A percentile compares a stretch with the other conserved stretches of the same genome.
Conservation (phyloP, 2,888 invertebrate species). For the Stenolophus ochropezus region DNA sequence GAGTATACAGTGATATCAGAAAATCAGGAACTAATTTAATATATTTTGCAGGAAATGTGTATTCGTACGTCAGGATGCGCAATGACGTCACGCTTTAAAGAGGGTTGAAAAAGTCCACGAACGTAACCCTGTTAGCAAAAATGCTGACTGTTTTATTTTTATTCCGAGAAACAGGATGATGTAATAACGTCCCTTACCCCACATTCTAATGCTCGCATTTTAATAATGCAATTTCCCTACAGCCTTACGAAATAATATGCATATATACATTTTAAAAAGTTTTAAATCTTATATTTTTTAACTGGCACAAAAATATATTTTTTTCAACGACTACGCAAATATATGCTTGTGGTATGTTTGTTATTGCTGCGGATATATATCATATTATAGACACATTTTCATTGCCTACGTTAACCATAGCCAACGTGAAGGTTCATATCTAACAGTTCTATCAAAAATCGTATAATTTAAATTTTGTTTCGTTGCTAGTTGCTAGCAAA, state of each 20-base stretch:
- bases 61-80: background rate
- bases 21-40: background rate
- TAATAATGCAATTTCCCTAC: background rate
- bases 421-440: too few species aligned
- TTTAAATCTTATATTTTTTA: too few species aligned
- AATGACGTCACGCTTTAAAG: background rate
- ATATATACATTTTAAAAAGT: too few species aligned
- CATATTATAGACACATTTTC: too few species aligned
- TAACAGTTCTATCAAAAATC: too few species aligned
- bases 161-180: slow-evolving; percentile 36
- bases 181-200: background rate
- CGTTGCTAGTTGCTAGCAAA: too few species aligned
- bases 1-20: background rate
- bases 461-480: too few species aligned
- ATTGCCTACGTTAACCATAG: too few species aligned
- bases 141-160: slow-evolving; percentile 50
- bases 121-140: slow-evolving; percentile 31
- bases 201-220: background rate
- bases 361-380: too few species aligned
- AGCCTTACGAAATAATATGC: background rate
- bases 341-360: too few species aligned
- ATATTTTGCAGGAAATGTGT: background rate
- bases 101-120: slow-evolving; percentile 1
- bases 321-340: too few species aligned
- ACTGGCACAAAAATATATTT: too few species aligned